These are phyloP conservation scores for Acrocephalus scirpaceus DNA, from an alignment of 2,797 vertebrate genomes.

Conservation along the genomic window DNA sequence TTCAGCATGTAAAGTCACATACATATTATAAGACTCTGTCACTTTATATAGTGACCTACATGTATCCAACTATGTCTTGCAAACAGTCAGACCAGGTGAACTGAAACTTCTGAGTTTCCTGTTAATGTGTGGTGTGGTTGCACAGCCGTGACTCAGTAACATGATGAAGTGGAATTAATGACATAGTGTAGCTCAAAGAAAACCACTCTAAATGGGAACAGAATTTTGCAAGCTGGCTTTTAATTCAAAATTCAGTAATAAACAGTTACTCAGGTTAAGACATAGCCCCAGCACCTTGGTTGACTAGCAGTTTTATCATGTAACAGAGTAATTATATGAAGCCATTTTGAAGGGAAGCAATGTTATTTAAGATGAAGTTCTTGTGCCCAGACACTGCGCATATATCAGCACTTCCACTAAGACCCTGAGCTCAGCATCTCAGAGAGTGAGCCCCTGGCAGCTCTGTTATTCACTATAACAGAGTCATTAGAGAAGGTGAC, in stretches of 20 bases:
- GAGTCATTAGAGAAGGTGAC: background rate
- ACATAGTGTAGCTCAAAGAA: slow-evolving; percentile 11
- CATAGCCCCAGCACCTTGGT: background rate
- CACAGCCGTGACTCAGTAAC: slow-evolving; percentile 66
- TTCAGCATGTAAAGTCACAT: background rate
- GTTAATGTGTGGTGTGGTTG: slow-evolving; percentile 59
- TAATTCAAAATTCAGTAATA: background rate
- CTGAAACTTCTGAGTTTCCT: slow-evolving; percentile 69
- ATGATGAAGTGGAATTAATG: slow-evolving; percentile 68
- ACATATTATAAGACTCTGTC: background rate
- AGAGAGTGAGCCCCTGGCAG: background rate
- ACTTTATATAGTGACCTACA: slow-evolving; percentile 74
- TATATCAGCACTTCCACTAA: background rate
- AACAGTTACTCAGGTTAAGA: background rate
- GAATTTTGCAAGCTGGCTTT: background rate
- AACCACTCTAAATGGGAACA: slow-evolving; percentile 2
- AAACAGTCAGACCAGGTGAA: slow-evolving; percentile 32
- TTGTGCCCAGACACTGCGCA: background rate
- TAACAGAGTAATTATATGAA: background rate
- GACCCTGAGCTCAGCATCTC: background rate
- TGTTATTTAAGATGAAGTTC: background rate
- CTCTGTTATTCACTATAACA: background rate
- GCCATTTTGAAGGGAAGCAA: background rate
- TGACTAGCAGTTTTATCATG: background rate
- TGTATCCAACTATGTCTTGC: slow-evolving; percentile 19